Conservation (phyloP, 2,113 vertebrate genomes). For the Plecotus auritus region DNA sequence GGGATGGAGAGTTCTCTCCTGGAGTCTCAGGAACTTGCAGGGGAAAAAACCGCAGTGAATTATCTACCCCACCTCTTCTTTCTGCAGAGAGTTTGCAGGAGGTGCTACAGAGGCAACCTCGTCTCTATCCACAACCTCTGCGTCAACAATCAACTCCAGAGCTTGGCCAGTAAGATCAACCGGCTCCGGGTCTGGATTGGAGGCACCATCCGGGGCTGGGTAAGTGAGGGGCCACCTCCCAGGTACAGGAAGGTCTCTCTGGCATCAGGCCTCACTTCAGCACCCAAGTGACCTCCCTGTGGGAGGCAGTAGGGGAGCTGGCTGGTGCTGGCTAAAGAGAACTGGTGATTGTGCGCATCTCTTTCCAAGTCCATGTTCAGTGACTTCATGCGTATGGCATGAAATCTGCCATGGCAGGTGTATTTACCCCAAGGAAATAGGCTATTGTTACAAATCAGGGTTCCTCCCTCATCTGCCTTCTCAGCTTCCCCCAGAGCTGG, state of each 20-base stretch:
- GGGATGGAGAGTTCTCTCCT: no score
- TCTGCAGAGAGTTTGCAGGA: fast-evolving
- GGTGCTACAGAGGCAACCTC: background rate
- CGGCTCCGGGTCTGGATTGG: constrained; percentile 58
- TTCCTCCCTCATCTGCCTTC: background rate
- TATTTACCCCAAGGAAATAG: background rate
- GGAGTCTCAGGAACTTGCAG: background rate
- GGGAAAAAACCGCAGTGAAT: background rate
- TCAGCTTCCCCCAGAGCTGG: background rate
- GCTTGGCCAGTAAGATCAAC: fast-evolving
- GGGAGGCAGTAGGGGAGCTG: background rate
- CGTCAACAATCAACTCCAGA: fast-evolving
- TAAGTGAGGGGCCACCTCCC: background rate
- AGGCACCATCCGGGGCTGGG: fast-evolving
- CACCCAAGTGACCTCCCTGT: background rate
- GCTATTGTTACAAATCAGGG: background rate
- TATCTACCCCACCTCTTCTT: background rate
- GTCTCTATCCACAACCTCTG: background rate
- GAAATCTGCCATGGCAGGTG: background rate
- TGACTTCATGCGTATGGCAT: background rate
- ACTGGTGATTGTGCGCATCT: fast-evolving
- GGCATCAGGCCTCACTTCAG: background rate
- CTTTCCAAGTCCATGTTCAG: background rate
- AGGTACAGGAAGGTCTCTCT: background rate
- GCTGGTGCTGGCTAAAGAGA: background rate